phyloP scores from a whole-genome alignment of 2,797 vertebrate species.

The Acanthornis magna region DNA sequence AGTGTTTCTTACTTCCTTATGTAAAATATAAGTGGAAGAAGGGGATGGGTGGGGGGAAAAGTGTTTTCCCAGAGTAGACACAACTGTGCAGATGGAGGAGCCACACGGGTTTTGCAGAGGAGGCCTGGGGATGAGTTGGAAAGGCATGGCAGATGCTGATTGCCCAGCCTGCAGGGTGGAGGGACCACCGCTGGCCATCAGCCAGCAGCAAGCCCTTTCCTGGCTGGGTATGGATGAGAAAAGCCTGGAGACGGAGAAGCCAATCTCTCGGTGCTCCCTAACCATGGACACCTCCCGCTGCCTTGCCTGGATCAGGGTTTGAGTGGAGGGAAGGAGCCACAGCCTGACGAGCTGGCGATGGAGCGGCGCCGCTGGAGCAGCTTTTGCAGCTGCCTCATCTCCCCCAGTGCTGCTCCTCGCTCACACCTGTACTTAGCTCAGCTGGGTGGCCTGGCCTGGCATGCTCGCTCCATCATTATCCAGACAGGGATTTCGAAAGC shows the following conservation, averaged over 20 bases:
- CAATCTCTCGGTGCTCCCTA: accelerated
- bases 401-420: background rate
- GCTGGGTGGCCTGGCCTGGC: background rate
- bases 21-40: background rate
- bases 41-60: background rate
- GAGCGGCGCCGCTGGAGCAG: background rate
- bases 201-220: background rate
- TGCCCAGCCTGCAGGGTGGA: background rate
- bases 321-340: accelerated
- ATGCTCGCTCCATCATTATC: constrained; percentile 4
- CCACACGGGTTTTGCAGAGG: background rate
- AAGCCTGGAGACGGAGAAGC: background rate
- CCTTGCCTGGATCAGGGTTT: background rate
- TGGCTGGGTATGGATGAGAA: background rate
- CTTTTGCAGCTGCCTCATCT: background rate
- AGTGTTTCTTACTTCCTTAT: background rate
- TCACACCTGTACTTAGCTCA: constrained; percentile 14
- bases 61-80: background rate
- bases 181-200: background rate
- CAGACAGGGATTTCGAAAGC: background rate
- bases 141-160: background rate
- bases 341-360: accelerated
- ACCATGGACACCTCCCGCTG: background rate
- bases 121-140: background rate
- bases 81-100: background rate